A percentile compares a stretch with the other conserved stretches of the same genome.
Conservation (phyloP, 2,797 vertebrate genomes). For the Thamnophis elegans region DNA sequence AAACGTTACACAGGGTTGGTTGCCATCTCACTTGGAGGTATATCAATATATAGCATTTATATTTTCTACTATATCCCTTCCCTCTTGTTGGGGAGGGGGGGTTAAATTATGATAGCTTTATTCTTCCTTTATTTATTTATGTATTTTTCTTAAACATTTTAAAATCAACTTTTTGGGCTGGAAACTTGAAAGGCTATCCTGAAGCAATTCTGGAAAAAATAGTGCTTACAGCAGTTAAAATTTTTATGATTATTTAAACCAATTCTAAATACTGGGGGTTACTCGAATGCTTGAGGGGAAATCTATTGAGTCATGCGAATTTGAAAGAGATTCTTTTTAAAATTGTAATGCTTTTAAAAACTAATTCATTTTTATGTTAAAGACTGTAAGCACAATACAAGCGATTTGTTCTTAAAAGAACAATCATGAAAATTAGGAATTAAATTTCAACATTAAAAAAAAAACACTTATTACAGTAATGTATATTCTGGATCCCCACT, state of each 20-base stretch:
- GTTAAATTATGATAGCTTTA: constrained; percentile 5
- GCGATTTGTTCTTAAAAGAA: constrained; percentile 66
- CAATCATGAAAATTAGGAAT: constrained; percentile 71
- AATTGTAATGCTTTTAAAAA: constrained; percentile 18
- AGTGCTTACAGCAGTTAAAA: not conserved
- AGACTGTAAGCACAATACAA: constrained; percentile 64
- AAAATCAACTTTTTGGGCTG: constrained; percentile 56
- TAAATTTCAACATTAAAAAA: constrained; percentile 64
- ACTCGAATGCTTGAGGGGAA: not conserved
- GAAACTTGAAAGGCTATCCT: constrained; percentile 71
- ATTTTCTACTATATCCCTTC: constrained; percentile 75
- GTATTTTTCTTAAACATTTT: constrained; percentile 15
- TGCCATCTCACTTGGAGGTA: constrained; percentile 97
- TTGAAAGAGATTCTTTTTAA: rapidly evolving
- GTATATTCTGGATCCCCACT: constrained; percentile 71
- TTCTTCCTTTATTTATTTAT: constrained; percentile 46
- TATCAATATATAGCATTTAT: constrained; percentile 84
- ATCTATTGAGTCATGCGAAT: not conserved
- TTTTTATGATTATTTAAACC: not conserved
- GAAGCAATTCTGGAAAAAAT: not conserved
- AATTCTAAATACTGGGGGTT: not conserved
- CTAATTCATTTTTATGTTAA: constrained; percentile 61
- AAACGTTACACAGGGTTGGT: constrained; percentile 90
- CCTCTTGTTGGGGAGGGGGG: constrained; percentile 29
- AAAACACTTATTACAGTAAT: constrained; percentile 64